phyloP scores from a whole-genome alignment of 1,140 invertebrate species.

The Sinonovacula constricta region DNA sequence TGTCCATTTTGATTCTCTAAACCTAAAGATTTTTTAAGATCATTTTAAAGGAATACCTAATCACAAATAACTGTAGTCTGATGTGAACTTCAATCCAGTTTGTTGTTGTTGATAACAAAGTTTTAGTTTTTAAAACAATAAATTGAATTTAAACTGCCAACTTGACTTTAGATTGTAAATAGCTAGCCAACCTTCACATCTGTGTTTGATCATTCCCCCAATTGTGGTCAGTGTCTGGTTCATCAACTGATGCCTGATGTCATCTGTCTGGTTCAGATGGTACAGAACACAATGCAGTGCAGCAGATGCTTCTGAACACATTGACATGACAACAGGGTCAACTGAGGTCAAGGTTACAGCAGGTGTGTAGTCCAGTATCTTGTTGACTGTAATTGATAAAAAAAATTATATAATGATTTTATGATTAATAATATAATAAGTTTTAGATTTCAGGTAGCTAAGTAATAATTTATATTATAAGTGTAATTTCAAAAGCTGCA shows the following conservation, averaged over 20 bases:
- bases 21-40: no score
- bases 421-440: not conserved
- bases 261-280: not conserved
- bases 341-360: not conserved
- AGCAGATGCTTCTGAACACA: conserved; percentile 11
- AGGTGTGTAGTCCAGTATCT: conserved; percentile 13
- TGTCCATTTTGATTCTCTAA: no score
- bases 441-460: no score
- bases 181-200: conserved; percentile 16
- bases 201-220: not conserved
- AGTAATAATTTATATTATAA: no score
- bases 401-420: not conserved
- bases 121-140: no score
- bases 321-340: not conserved
- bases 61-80: no score
- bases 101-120: no score
- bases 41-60: no score
- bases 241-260: not conserved
- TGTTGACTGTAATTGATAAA: not conserved
- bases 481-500: no score
- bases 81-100: no score
- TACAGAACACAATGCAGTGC: conserved; percentile 4
- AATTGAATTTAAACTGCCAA: no score
- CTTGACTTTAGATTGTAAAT: no score
- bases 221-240: conserved; percentile 2